phyloP scores from a whole-genome alignment of 2,797 vertebrate species.

The Hydrolagus colliei region DNA sequence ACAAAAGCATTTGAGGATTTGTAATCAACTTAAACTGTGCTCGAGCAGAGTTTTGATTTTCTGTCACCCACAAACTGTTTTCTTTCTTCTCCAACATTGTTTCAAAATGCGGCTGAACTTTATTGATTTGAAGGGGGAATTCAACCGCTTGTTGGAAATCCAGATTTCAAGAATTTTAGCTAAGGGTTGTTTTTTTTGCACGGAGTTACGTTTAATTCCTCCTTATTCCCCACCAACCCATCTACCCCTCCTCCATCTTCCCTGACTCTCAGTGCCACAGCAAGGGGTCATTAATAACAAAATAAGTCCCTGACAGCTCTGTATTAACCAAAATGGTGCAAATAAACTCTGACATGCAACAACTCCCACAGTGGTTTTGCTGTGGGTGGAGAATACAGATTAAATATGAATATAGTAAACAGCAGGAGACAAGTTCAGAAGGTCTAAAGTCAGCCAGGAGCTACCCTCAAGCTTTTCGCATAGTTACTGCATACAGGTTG shows the following conservation, averaged over 20 bases:
- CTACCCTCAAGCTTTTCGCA: conserved; percentile 36
- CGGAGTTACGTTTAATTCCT: not conserved
- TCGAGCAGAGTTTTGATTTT: not conserved
- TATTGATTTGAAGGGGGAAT: not conserved
- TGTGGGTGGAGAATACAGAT: conserved; percentile 50
- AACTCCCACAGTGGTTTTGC: conserved; percentile 57
- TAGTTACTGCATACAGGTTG: not conserved
- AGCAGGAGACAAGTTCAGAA: conserved; percentile 32
- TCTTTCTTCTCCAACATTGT: no score
- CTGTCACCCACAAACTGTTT: not conserved
- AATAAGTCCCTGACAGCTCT: conserved; percentile 60
- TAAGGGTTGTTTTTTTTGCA: not conserved
- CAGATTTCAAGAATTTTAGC: conserved; percentile 15
- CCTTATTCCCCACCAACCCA: conserved; percentile 25
- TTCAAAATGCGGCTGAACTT: no score
- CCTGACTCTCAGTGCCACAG: conserved; percentile 53
- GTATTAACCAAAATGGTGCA: conserved; percentile 61
- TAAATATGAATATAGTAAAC: conserved; percentile 51
- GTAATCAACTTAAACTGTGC: not conserved
- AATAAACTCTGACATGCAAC: conserved; percentile 67
- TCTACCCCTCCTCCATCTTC: conserved; percentile 40
- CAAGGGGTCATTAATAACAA: conserved; percentile 59
- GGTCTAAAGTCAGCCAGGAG: conserved; percentile 34
- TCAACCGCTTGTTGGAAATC: not conserved
- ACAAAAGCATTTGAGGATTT: conserved; percentile 3